phyloP scores from a whole-genome alignment of 2,113 vertebrate genomes.

The Cairina moschata region DNA sequence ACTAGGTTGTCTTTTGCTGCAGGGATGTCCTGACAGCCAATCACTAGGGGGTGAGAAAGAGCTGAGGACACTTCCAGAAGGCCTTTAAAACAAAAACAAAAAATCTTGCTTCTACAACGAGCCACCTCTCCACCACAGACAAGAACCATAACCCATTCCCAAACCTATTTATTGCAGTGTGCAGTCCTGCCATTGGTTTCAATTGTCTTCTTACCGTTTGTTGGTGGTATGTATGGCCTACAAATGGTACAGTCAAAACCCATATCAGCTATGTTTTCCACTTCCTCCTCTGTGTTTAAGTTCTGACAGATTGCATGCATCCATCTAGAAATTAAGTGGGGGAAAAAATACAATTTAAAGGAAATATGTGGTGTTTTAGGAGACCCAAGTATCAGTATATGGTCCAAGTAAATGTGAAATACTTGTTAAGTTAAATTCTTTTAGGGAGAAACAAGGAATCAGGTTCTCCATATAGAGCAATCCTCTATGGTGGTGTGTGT shows the following conservation, averaged over 20 bases:
- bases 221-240: conserved; percentile 77
- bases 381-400: conserved; percentile 50
- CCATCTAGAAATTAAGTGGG: conserved; percentile 86
- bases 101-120: neutral
- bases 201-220: conserved; percentile 80
- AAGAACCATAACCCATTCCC: conserved; percentile 29
- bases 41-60: neutral
- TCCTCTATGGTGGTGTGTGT: neutral
- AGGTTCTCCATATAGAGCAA: neutral
- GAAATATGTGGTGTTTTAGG: conserved; percentile 56
- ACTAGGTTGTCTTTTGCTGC: neutral
- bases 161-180: conserved; percentile 42
- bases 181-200: conserved; percentile 26
- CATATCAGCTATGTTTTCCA: conserved; percentile 89
- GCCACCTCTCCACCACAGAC: conserved; percentile 10
- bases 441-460: neutral
- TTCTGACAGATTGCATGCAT: conserved; percentile 95
- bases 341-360: conserved; percentile 69
- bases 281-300: conserved; percentile 89
- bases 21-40: neutral
- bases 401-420: conserved; percentile 6
- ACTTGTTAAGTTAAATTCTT: neutral
- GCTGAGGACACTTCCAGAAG: neutral
- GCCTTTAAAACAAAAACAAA: neutral
- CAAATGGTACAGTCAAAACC: conserved; percentile 96